A percentile compares a stretch with the other conserved stretches of the same genome.
Evolutionary conservation across 2,113 vertebrate species (phyloP).

Genomic region (Litocranius walleri): DNA sequence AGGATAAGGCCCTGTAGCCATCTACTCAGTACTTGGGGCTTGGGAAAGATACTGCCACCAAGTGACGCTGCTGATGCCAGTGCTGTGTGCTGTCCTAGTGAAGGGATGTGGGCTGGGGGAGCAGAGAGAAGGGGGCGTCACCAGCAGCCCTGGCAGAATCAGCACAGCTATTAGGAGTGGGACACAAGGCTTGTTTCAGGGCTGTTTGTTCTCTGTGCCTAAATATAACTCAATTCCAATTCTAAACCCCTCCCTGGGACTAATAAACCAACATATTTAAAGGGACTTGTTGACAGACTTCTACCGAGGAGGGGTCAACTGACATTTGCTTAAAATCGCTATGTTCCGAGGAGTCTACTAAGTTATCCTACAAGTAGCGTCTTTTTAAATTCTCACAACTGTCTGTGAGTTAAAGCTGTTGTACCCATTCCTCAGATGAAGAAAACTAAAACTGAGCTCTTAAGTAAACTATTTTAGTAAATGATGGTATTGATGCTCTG

Average conservation of each 20-base stretch:
- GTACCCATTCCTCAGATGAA: not conserved
- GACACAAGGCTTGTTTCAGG: not conserved
- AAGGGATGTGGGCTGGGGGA: fast-evolving
- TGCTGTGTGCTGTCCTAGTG: fast-evolving
- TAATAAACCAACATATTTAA: not conserved
- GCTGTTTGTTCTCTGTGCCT: not conserved
- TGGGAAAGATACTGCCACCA: not conserved
- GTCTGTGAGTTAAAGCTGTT: not conserved
- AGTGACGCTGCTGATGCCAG: fast-evolving
- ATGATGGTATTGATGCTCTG: not conserved
- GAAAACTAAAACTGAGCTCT: not conserved
- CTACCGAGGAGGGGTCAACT: not conserved
- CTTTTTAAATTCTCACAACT: not conserved
- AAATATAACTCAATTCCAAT: not conserved
- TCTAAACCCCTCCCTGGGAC: not conserved
- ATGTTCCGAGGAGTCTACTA: not conserved
- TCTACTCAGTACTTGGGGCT: fast-evolving
- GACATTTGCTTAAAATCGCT: not conserved
- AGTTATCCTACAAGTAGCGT: not conserved
- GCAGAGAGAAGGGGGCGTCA: fast-evolving
- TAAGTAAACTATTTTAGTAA: not conserved
- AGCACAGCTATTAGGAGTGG: not conserved
- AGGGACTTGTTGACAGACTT: not conserved
- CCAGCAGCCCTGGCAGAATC: no score
- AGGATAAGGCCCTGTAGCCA: not conserved